A percentile compares a stretch with the other conserved stretches of the same genome.
Conservation (phyloP, 1,140 invertebrate species). For the Drosophila pallidifrons region DNA sequence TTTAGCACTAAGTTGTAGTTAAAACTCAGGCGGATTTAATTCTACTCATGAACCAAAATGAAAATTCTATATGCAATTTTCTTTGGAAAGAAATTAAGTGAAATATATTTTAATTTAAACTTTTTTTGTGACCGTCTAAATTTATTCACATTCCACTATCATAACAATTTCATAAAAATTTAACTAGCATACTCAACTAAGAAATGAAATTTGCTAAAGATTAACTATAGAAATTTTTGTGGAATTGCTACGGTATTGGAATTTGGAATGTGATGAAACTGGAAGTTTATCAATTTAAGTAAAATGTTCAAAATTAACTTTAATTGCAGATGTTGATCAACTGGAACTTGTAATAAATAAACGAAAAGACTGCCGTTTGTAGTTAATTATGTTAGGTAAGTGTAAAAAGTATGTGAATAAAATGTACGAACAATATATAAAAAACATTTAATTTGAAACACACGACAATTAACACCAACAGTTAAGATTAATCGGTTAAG, state of each 20-base stretch:
- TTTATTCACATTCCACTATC: neutral
- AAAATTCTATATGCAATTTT: neutral
- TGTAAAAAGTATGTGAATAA: conserved; percentile 13
- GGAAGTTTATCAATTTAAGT: neutral
- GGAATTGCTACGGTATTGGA: neutral
- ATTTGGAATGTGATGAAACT: neutral
- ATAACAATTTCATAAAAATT: neutral
- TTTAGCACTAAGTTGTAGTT: conserved; percentile 16
- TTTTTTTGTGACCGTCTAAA: neutral
- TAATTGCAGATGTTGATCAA: neutral
- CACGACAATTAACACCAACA: conserved; percentile 56
- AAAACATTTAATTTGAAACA: conserved; percentile 50
- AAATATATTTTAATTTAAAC: neutral
- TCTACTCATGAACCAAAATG: conserved; percentile 29
- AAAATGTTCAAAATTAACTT: neutral
- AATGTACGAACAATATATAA: conserved; percentile 22
- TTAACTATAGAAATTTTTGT: neutral
- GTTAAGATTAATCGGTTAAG: conserved; percentile 31
- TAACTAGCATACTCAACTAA: neutral
- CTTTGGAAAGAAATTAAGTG: neutral
- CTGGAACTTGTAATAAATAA: neutral
- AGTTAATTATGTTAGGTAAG: conserved; percentile 7
- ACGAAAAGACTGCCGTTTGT: conserved; percentile 5
- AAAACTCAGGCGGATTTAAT: conserved; percentile 1
- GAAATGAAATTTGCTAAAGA: neutral